Evolutionary conservation across 1,140 invertebrate genomes (phyloP).

Genomic region (Leguminivora glycinivorella): DNA sequence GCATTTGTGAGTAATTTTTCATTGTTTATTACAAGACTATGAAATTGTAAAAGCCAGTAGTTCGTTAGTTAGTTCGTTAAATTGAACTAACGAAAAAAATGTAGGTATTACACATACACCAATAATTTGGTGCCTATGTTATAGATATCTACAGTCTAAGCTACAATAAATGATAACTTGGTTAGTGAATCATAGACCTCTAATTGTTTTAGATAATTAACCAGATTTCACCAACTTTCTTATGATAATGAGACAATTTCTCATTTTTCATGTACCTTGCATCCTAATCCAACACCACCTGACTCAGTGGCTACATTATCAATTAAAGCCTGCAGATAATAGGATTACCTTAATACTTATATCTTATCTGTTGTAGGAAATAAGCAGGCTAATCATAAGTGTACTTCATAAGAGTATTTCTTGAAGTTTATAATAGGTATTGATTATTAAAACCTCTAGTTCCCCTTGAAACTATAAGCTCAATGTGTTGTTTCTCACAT

Average conservation of each 20-base stretch:
- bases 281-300: not conserved
- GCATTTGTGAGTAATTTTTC: no score
- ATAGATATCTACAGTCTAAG: no score
- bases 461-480: slow-evolving; percentile 7
- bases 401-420: not conserved
- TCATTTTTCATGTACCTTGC: not conserved
- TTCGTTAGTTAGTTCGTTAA: no score
- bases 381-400: not conserved
- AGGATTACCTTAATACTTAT: not conserved
- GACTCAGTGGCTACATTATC: not conserved
- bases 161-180: not conserved
- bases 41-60: no score
- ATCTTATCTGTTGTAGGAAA: not conserved
- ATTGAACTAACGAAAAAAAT: no score
- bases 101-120: no score
- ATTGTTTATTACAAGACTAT: no score
- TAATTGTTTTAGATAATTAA: not conserved
- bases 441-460: slow-evolving; percentile 7
- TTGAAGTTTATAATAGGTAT: not conserved
- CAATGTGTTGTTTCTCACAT: slow-evolving; percentile 1
- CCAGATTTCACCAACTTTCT: slow-evolving; percentile 17
- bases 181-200: not conserved
- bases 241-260: slow-evolving; percentile 1
- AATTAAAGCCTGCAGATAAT: slow-evolving; percentile 12
- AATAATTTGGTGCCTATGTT: no score